phyloP scores from a whole-genome alignment of 2,797 vertebrate genomes.

The Mustela erminea region DNA sequence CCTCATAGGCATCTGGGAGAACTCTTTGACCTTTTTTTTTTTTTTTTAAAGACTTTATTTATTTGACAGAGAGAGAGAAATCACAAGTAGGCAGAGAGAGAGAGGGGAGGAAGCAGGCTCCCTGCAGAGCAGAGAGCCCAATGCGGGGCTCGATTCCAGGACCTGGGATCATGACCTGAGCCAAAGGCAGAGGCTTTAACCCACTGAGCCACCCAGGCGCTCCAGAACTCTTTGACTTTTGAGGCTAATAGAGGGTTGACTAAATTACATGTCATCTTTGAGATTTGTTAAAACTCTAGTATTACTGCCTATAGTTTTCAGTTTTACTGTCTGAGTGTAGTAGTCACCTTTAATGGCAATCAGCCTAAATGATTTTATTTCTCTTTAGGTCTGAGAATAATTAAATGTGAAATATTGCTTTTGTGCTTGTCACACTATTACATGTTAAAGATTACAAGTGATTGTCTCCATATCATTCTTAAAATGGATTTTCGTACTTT shows the following conservation, averaged over 20 bases:
- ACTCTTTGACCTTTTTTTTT: constrained; percentile 2
- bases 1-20: neutral
- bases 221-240: constrained; percentile 20
- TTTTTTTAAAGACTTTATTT: too few species aligned
- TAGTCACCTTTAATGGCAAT: neutral
- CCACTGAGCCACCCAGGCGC: too few species aligned
- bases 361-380: constrained; percentile 18
- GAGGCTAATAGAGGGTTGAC: neutral
- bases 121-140: too few species aligned
- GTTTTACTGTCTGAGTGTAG: neutral
- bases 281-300: constrained; percentile 4
- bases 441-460: neutral
- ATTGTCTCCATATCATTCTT: neutral
- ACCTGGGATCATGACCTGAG: too few species aligned
- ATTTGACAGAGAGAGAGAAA: too few species aligned
- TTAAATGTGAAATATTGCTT: constrained; percentile 41
- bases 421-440: neutral
- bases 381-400: constrained; percentile 30
- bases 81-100: too few species aligned
- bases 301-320: neutral
- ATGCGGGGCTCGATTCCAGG: too few species aligned
- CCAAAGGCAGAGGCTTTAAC: too few species aligned
- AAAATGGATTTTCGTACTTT: neutral
- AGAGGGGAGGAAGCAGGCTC: too few species aligned
- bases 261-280: constrained; percentile 34